Percentiles rank a stretch among this genome's conserved stretches.
phyloP scores from a whole-genome alignment of 2,113 vertebrate species.

The Pollachius pollachius region DNA sequence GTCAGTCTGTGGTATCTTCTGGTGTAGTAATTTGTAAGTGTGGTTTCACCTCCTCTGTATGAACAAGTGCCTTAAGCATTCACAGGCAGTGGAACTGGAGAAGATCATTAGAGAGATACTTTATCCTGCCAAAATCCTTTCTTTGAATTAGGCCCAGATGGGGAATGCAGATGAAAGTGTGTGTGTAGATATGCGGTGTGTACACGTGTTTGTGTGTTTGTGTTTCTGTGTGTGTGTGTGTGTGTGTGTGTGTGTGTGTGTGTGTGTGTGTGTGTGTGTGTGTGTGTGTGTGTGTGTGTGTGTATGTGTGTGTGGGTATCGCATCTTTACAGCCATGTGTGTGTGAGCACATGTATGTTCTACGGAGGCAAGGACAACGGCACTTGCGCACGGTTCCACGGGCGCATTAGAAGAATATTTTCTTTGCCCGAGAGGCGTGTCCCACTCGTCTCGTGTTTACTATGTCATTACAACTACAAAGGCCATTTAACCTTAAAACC shows the following conservation, averaged over 20 bases:
- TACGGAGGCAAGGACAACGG: conserved; percentile 56
- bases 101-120: conserved; percentile 79
- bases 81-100: conserved; percentile 75
- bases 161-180: conserved; percentile 74
- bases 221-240: conserved; percentile 24
- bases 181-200: conserved; percentile 33
- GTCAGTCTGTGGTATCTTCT: conserved; percentile 69
- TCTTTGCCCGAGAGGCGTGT: conserved; percentile 50
- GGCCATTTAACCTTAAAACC: conserved; percentile 75
- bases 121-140: conserved; percentile 77
- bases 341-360: conserved; percentile 30
- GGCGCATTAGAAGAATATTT: conserved; percentile 59
- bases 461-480: conserved; percentile 78
- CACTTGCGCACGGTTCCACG: conserved; percentile 23
- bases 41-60: conserved; percentile 75
- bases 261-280: conserved; percentile 27
- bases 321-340: conserved; percentile 31
- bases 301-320: conserved; percentile 23
- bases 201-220: conserved; percentile 14
- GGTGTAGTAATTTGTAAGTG: conserved; percentile 77
- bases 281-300: conserved; percentile 49
- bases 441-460: conserved; percentile 65
- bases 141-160: conserved; percentile 77
- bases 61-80: conserved; percentile 77
- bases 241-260: conserved; percentile 54